Base-by-base conservation (phyloP, 1,140 invertebrate species). In the Thrips palmi region DNA sequence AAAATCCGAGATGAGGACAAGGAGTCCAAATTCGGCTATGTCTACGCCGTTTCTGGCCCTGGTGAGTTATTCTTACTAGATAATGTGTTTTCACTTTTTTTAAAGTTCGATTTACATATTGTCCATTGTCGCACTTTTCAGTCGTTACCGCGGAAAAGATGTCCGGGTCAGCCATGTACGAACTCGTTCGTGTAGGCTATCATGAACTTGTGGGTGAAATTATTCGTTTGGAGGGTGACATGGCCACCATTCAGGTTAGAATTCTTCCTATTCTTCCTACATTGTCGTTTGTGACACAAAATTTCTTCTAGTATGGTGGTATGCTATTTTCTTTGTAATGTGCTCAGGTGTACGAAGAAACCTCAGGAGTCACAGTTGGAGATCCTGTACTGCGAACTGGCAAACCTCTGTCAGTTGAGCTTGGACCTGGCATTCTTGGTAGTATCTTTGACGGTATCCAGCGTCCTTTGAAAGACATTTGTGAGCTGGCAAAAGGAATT, bases 401-500 rank as follows among this genome's bases (percentile, higher is more conserved):
- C 15, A 98, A 98, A 59, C 94, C 94, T 0, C 59, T 99, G 3
- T 97, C 91, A 1, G 94, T 99, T 12, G 94, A 99, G 57, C 64
- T 99, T 18, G 96, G 94, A n/a, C 96, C 94, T 32, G 96, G 96
- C 54, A 98, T 99, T 59, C 80, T 99, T 68, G 87, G 87, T 42
- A 92, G 85, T 55, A 99, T 99, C 63, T 99, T 97, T 65, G 96
- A 99, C 63, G 91, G 91, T 67, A 99, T 99, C 55, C 96, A 99
- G 62, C 79, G 96, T 53, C 96, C 96, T 0, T 56, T 99, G 45
- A 87, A 93, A 51, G 92, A 97, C 52, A 99, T 99, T 57, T 75
- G 82, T 52, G 85, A 94, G 49, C 58, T 93, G 25, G 92, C 89
- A 1, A 66, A 77, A 49, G 92, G 85, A 51, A 99, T 99, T 59